phyloP scores from a whole-genome alignment of 1,140 invertebrate genomes.

The Parasteatoda tepidariorum region DNA sequence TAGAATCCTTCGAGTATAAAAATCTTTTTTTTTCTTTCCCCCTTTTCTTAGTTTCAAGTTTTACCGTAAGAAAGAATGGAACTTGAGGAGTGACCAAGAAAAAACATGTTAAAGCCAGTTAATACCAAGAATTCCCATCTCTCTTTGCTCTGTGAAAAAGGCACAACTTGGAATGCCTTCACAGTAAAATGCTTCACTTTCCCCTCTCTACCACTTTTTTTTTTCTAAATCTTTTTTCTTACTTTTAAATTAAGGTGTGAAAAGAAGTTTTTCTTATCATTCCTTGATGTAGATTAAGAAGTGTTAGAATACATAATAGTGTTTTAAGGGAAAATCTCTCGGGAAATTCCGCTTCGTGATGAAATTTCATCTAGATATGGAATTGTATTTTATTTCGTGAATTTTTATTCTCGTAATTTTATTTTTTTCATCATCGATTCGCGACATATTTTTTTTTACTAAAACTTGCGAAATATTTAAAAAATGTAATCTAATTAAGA shows the following conservation, averaged over 20 bases:
- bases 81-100: conserved; percentile 23
- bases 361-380: conserved; percentile 35
- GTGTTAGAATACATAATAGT: conserved; percentile 41
- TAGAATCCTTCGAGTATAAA: not conserved
- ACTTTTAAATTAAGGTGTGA: conserved; percentile 13
- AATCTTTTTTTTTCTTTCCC: conserved; percentile 6
- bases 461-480: not conserved
- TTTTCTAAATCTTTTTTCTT: not conserved
- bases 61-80: conserved; percentile 25
- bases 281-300: conserved; percentile 45
- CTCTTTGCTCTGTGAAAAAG: not conserved
- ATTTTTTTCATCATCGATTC: not conserved
- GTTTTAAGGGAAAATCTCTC: conserved; percentile 1
- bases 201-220: conserved; percentile 4
- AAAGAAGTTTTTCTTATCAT: conserved; percentile 34
- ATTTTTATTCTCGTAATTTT: not conserved
- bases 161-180: conserved; percentile 20
- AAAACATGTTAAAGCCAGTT: conserved; percentile 53
- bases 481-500: conserved; percentile 32
- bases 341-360: conserved; percentile 14
- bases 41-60: conserved; percentile 39
- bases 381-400: conserved; percentile 10
- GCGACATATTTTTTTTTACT: not conserved
- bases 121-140: conserved; percentile 40
- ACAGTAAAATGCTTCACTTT: conserved; percentile 23